Conservation (phyloP, 2,113 vertebrate genomes). For the Falcunculus frontatus region DNA sequence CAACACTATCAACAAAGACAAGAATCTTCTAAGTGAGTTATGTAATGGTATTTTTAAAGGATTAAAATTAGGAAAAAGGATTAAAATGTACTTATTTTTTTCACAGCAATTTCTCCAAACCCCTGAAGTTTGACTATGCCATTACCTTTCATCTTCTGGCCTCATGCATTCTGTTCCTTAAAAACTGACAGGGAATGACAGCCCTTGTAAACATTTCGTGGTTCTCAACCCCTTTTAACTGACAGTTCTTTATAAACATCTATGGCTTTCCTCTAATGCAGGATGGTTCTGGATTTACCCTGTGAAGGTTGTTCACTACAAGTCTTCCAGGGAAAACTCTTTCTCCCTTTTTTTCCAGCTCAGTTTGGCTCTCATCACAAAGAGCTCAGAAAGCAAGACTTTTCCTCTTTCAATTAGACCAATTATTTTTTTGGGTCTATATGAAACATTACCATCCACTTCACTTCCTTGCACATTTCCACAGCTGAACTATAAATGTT, state of each 20-base stretch:
- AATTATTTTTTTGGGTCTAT: background rate
- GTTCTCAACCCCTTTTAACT: background rate
- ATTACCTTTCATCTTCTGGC: background rate
- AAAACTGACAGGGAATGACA: background rate
- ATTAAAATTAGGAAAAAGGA: slow-evolving; percentile 30
- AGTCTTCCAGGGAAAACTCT: background rate
- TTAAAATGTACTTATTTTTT: background rate
- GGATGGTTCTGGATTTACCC: background rate
- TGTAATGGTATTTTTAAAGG: slow-evolving; percentile 33
- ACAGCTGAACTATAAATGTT: background rate
- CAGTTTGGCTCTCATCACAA: background rate
- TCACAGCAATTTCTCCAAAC: background rate
- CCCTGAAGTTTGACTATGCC: background rate
- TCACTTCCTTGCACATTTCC: background rate
- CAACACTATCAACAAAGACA: slow-evolving; percentile 27
- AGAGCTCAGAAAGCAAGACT: background rate
- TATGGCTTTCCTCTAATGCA: background rate
- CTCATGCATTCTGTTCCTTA: background rate
- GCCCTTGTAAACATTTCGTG: background rate
- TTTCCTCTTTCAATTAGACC: slow-evolving; percentile 25
- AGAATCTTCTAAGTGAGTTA: slow-evolving; percentile 23
- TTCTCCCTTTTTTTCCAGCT: background rate
- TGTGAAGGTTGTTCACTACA: background rate
- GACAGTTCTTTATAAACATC: background rate
- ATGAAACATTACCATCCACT: background rate